Evolutionary conservation across 2,797 vertebrate genomes (phyloP).

Genomic region (Anomalospiza imberbis): DNA sequence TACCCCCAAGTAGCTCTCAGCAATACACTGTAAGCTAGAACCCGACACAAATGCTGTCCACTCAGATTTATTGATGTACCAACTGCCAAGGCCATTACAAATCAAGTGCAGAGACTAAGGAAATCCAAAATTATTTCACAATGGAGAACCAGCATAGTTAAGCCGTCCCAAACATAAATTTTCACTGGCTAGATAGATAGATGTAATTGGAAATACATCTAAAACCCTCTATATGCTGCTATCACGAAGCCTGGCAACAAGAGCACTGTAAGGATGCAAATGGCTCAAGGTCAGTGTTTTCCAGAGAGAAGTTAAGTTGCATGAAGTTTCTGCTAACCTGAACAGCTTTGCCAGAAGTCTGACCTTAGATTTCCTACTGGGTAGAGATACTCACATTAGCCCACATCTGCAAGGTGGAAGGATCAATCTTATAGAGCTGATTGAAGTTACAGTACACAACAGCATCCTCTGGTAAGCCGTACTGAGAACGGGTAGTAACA

Average conservation of each 20-base stretch:
- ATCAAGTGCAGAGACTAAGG: neutral
- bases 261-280: neutral
- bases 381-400: slow-evolving; percentile 86
- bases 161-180: neutral
- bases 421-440: slow-evolving; percentile 98
- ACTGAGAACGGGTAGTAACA: slow-evolving; percentile 97
- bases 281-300: neutral
- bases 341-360: neutral
- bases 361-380: neutral
- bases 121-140: neutral
- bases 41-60: neutral
- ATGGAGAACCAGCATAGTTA: neutral
- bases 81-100: neutral
- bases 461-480: slow-evolving; percentile 96
- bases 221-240: neutral
- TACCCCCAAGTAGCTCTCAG: neutral
- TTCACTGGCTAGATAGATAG: neutral
- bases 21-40: neutral
- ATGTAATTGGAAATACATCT: neutral
- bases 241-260: neutral
- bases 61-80: neutral
- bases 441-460: slow-evolving; percentile 99
- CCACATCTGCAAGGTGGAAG: slow-evolving; percentile 98
- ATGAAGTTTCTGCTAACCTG: neutral
- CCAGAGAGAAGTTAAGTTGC: neutral